Base-by-base conservation (phyloP, 2,888 invertebrate species). In the Sphaerophoria taeniata region DNA sequence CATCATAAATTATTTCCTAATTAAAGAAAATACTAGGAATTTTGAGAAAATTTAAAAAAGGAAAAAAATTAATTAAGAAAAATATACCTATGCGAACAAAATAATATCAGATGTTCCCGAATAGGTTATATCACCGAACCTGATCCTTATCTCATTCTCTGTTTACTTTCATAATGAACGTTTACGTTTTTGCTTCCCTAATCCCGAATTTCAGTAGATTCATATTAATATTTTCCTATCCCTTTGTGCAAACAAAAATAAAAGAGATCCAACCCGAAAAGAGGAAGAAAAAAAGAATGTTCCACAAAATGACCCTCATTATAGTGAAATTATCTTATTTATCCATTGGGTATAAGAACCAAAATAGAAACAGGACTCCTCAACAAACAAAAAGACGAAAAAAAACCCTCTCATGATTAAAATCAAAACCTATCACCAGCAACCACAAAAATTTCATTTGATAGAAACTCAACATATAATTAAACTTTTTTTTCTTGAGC, bases 311-410 rank as follows among this genome's bases (percentile, higher is more conserved):
- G 75, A 76, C 75, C 80, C 84, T 84, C 69, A 76, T 84, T 80
- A 79, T 61, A 56, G 53, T 55, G 51, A 72, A 84, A 80, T 84
- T 84, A 84, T 79, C 75, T 84, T 49, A 84, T 72, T 72, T 56
- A 72, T 72, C 72, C 61, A n/a, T 49, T 34, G 67, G 51, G 60
- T 11, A 65, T 43, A 58, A 75, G 9, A 74, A 70, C 61, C 43
- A 43, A 58, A 49, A 51, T 45, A 55, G 34, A 58, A 24, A 36
- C n/a, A 9, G 24, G n/a, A 63, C 7, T 33, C 5, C 49, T 6
- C 2, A 58, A 11, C 39, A 67, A 76, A 43, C 43, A 43, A 43
- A 43, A 43, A 9, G 12, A 43, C 4, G 12, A 43, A 43, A 43
- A 43, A 43, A 43, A 43, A 43, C 6, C 39, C 70, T 7, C 56